Evolutionary conservation across 2,113 vertebrate species (phyloP), one percentile per base, ranked within the genome.

Genomic region (Anoplopoma fimbria): DNA sequence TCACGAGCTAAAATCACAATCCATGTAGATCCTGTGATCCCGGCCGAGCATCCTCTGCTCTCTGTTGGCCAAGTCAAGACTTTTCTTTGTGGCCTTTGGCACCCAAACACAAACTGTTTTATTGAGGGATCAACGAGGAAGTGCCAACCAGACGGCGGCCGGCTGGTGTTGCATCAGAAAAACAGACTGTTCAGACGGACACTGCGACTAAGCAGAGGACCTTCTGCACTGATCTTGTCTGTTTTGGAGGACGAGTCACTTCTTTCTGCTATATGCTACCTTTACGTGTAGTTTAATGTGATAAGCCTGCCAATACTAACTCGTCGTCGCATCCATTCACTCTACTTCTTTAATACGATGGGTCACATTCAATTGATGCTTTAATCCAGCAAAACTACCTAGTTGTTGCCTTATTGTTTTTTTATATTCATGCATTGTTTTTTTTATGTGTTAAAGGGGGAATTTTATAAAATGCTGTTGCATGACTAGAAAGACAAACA

Each of bases 251-350:
- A 63, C 40, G 63, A 25, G 40, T 82, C 38, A 19, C 38, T 81
- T 65, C n/a, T 38, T 65, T 51, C 31, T 87, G 62, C 53, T 70
- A 55, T 17, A 68, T 71, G 42, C 53, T 77, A 49, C 79, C 60
- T 1, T 60, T 57, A 34, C 27, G 23, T 83, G 51, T 63, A 65
- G 79, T 85, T 88, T 72, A 81, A 83, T 84, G 79, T 90, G 70
- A 75, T 69, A 38, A 84, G 49, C 81, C 60, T 80, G 81, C 68
- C 87, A 75, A 69, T 90, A 90, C 88, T 83, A 92, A 92, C 86
- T 83, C 55, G 23, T 71, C 3, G 31, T 77, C 82, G 42, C 76
- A 87, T 87, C 70, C 7, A 75, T 88, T 91, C 75, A 85, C 38
- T 85, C 45, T 69, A 68, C 38, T 62, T 81, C 51, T 86, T 63